Conservation (phyloP, 1,140 invertebrate species). For the Arion vulgaris region DNA sequence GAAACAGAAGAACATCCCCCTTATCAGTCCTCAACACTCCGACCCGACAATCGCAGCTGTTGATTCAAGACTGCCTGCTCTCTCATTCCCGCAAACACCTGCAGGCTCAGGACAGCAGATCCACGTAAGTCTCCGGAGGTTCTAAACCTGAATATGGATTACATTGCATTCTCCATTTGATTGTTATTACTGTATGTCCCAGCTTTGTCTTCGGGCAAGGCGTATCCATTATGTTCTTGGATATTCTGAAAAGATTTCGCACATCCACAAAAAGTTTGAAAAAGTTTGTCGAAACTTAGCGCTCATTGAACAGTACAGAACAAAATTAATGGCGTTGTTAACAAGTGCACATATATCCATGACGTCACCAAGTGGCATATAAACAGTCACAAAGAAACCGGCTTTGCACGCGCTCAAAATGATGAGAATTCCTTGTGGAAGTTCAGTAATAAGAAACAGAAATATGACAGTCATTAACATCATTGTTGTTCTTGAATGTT, state of each 20-base stretch:
- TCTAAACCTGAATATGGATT: too few relatives aligned
- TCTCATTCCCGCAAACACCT: too few relatives aligned
- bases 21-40: too few relatives aligned
- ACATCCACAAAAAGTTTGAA: constrained; percentile 59
- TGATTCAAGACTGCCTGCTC: too few relatives aligned
- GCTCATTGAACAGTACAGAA: constrained; percentile 95
- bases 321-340: constrained; percentile 93
- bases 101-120: too few relatives aligned
- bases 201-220: constrained; percentile 43
- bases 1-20: too few relatives aligned
- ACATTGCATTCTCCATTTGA: constrained; percentile 24
- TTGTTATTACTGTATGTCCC: constrained; percentile 43
- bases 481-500: constrained; percentile 91
- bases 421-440: constrained; percentile 78
- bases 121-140: too few relatives aligned
- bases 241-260: constrained; percentile 4
- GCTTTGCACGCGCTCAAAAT: constrained; percentile 65
- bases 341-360: constrained; percentile 94
- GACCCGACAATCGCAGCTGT: too few relatives aligned
- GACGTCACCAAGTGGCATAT: constrained; percentile 83
- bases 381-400: constrained; percentile 67
- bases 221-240: constrained; percentile 45
- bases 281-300: constrained; percentile 92
- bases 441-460: constrained; percentile 88
- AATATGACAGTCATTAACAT: constrained; percentile 91